Conservation (phyloP, 1,140 invertebrate species). For the Melanaphis sacchari region DNA sequence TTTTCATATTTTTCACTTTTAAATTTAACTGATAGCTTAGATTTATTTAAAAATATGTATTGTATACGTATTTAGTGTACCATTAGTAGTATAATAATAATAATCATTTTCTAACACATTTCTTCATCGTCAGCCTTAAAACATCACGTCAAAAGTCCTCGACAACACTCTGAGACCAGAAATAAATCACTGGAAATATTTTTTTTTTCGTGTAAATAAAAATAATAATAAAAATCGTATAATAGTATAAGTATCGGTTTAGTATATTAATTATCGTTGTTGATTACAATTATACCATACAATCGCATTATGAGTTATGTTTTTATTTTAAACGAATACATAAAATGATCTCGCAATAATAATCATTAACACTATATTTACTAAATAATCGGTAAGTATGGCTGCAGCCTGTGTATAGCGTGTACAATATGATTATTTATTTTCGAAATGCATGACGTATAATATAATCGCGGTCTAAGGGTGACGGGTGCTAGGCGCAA, state of each 20-base stretch:
- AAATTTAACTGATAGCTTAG: background rate
- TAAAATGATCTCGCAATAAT: background rate
- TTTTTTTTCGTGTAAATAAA: no score
- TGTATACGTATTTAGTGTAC: no score
- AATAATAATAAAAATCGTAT: background rate
- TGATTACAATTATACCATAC: background rate
- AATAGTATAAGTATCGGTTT: background rate
- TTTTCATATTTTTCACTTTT: background rate
- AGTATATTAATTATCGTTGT: background rate
- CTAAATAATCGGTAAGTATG: background rate
- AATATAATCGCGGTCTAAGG: background rate
- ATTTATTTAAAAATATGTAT: background rate
- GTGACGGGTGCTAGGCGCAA: background rate
- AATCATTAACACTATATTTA: background rate
- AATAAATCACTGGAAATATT: background rate
- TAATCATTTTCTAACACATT: background rate
- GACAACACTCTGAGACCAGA: background rate
- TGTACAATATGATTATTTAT: background rate
- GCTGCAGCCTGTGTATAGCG: background rate
- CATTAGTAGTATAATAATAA: background rate
- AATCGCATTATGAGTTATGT: background rate
- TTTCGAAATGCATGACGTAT: background rate
- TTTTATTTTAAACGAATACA: background rate
- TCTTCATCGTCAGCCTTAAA: background rate
- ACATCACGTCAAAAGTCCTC: no score